phyloP scores from a whole-genome alignment of 2,113 vertebrate species.

The Sylvietta virens region DNA sequence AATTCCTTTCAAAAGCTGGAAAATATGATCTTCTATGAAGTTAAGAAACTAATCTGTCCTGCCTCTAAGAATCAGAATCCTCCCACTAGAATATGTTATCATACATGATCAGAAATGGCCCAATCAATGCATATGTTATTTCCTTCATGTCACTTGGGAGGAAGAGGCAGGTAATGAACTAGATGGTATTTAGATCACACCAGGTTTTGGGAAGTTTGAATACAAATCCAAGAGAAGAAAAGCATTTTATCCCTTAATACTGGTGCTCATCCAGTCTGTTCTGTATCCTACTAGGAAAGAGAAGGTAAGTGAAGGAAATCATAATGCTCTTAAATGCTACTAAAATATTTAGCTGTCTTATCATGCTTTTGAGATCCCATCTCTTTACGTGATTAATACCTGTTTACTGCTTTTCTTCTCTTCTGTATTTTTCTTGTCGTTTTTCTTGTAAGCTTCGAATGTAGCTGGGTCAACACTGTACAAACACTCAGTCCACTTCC shows the following conservation, averaged over 20 bases:
- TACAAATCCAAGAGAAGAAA: neutral
- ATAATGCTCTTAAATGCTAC: neutral
- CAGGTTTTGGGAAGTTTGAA: neutral
- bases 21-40: neutral
- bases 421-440: conserved; percentile 86
- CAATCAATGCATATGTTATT: neutral
- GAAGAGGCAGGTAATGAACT: neutral
- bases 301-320: neutral
- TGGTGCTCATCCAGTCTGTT: neutral
- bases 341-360: neutral
- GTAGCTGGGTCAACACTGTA: conserved; percentile 83
- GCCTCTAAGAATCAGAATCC: neutral
- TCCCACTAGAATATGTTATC: neutral
- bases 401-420: conserved; percentile 89
- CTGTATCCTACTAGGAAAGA: neutral
- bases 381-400: conserved; percentile 62
- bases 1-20: neutral
- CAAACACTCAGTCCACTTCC: conserved; percentile 97
- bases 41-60: neutral
- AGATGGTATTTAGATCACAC: neutral
- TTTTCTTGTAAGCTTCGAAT: conserved; percentile 90
- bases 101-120: neutral
- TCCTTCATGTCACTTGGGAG: neutral
- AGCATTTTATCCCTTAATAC: neutral
- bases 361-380: neutral